Evolutionary conservation across 2,797 vertebrate genomes (phyloP).

Genomic region (Pipistrellus pygmaeus): DNA sequence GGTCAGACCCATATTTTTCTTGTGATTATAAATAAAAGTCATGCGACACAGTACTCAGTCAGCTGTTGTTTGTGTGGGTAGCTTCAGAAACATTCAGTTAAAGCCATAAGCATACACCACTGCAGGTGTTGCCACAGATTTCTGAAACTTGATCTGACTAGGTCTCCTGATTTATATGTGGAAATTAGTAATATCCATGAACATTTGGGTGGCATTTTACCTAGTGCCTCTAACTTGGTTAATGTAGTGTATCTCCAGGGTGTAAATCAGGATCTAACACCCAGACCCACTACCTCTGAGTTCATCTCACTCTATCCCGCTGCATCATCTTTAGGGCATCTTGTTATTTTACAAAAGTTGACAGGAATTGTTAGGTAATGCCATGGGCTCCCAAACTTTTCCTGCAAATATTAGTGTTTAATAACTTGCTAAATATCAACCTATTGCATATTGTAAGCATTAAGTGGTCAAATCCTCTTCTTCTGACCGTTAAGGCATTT

Average conservation of each 20-base stretch:
- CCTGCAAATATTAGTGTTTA: not conserved
- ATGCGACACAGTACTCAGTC: not conserved
- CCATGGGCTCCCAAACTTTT: not conserved
- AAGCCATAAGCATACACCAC: not conserved
- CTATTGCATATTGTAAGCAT: not conserved
- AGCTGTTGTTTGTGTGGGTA: not conserved
- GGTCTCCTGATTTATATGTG: not conserved
- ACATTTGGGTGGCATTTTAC: not conserved
- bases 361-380: not conserved
- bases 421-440: not conserved
- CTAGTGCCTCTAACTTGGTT: not conserved
- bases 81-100: not conserved
- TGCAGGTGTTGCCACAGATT: not conserved
- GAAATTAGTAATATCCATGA: not conserved
- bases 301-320: not conserved
- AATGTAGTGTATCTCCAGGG: not conserved
- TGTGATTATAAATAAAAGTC: not conserved
- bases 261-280: not conserved
- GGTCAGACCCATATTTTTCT: not conserved
- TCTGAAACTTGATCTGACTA: not conserved
- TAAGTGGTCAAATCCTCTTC: not conserved
- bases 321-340: not conserved
- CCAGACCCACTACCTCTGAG: not conserved
- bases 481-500: not conserved
- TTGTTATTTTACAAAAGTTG: not conserved